A percentile compares a stretch with the other conserved stretches of the same genome.
Evolutionary conservation across 2,797 vertebrate species (phyloP).

Genomic region (Coluber constrictor): DNA sequence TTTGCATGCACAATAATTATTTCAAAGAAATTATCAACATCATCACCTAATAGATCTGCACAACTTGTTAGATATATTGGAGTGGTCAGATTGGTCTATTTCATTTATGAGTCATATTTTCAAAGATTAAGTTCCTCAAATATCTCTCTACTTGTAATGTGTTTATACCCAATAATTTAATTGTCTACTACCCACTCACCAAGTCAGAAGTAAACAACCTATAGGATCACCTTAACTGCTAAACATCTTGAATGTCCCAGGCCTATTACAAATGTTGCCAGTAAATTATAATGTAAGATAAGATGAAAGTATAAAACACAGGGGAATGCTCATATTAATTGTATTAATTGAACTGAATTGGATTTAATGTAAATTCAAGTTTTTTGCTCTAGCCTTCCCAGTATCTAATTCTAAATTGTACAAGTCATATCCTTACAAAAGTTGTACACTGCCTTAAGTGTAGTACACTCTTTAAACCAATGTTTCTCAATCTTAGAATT

Average conservation of each 20-base stretch:
- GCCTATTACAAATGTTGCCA: background rate
- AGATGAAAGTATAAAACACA: background rate
- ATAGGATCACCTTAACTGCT: background rate
- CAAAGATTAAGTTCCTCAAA: background rate
- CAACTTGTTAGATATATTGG: background rate
- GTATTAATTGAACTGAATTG: background rate
- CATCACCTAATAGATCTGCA: background rate
- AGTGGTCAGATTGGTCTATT: background rate
- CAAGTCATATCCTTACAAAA: background rate
- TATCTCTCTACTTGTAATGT: background rate
- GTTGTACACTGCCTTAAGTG: background rate
- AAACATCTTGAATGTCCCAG: background rate
- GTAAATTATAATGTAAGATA: background rate
- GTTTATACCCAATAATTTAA: background rate
- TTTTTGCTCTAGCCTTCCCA: background rate
- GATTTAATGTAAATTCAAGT: background rate
- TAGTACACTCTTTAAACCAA: background rate
- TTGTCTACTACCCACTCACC: background rate
- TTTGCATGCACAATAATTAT: background rate
- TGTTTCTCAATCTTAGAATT: background rate
- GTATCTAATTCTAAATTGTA: background rate
- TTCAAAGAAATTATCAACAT: background rate
- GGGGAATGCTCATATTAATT: background rate
- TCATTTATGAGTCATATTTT: background rate
- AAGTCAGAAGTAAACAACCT: background rate